Evolutionary conservation across 1,140 invertebrate species (phyloP).

Genomic region (Caenorhabditis briggsae): DNA sequence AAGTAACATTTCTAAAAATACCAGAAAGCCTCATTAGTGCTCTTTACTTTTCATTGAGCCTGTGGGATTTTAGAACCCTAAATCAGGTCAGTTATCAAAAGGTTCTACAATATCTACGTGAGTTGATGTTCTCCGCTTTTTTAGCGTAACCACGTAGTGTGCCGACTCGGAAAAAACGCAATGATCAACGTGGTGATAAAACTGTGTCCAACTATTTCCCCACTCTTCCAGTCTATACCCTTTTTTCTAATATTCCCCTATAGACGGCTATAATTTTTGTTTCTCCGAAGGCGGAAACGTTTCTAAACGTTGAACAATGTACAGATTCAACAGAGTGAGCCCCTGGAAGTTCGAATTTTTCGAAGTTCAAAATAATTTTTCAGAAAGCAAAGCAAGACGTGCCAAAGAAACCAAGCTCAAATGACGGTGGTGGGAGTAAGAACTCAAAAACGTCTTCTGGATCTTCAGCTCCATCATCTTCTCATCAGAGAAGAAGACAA

Average conservation of each 20-base stretch:
- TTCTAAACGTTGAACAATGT: slow-evolving; percentile 5
- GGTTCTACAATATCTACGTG: no score
- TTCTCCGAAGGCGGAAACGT: not conserved
- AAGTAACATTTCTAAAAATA: no score
- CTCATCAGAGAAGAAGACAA: not conserved
- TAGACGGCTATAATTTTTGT: not conserved
- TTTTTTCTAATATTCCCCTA: not conserved
- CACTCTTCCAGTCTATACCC: not conserved
- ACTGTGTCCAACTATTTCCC: no score
- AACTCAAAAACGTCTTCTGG: not conserved
- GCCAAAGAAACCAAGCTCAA: not conserved
- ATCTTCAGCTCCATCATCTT: not conserved
- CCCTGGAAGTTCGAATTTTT: not conserved
- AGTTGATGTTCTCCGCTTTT: no score
- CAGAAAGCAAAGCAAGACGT: slow-evolving; percentile 43
- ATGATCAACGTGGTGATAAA: no score
- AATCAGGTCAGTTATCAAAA: no score
- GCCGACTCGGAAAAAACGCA: no score
- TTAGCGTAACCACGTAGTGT: no score
- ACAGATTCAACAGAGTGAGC: slow-evolving; percentile 25
- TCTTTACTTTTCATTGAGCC: no score
- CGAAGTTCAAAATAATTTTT: not conserved
- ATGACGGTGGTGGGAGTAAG: not conserved
- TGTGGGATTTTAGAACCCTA: no score
- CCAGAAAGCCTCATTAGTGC: no score